Conservation (phyloP, 2,797 vertebrate species). For the Galagoides demidoff region DNA sequence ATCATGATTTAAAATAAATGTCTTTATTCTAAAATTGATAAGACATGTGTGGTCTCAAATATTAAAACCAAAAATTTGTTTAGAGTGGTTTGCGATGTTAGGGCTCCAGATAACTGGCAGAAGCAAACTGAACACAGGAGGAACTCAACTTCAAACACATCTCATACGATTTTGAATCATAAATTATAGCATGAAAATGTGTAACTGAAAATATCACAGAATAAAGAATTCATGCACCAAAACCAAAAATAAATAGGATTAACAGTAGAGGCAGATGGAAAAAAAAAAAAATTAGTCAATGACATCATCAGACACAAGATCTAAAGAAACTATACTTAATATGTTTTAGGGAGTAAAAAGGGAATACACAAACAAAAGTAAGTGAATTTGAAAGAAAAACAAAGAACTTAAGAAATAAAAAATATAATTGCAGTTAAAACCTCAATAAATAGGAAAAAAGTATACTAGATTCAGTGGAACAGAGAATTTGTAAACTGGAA, state of each 20-base stretch:
- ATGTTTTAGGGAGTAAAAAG: too few relatives aligned
- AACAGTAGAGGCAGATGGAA: neutral
- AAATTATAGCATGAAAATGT: neutral
- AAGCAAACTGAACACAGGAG: neutral
- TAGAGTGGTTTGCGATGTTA: neutral
- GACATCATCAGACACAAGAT: neutral
- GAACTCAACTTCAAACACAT: neutral
- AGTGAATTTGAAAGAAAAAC: too few relatives aligned
- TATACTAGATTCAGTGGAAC: neutral
- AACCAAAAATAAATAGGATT: neutral
- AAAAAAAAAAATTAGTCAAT: neutral
- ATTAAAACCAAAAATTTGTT: neutral
- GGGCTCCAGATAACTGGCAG: neutral
- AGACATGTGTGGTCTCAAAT: neutral
- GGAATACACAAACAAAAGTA: too few relatives aligned
- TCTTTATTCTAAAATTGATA: neutral
- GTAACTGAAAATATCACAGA: neutral
- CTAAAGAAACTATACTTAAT: neutral
- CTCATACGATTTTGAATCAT: neutral
- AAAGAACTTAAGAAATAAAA: neutral
- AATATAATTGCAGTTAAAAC: neutral
- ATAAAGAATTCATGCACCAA: neutral
- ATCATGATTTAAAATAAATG: neutral
- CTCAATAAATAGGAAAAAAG: neutral
- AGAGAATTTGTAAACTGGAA: neutral